These are phyloP conservation scores for Xiphophorus couchianus DNA, from an alignment of 2,113 vertebrate genomes.

Conservation along the genomic window DNA sequence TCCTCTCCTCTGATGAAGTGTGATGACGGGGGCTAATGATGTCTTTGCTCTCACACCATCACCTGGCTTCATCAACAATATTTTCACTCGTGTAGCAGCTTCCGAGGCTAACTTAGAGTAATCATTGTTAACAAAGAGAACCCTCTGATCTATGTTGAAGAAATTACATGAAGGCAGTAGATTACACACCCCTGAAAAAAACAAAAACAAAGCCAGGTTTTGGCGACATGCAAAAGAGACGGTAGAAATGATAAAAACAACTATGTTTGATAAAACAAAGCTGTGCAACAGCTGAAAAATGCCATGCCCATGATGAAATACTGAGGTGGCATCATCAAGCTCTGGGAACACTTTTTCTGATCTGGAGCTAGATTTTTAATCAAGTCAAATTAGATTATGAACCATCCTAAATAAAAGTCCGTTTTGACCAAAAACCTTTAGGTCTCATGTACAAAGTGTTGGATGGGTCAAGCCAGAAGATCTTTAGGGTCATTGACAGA, in stretches of 20 bases:
- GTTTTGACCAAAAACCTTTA: neutral
- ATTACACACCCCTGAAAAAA: no score
- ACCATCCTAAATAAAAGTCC: neutral
- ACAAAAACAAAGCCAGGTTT: neutral
- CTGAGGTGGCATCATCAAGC: neutral
- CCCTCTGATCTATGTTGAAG: neutral
- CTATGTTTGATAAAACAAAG: neutral
- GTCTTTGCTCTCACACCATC: conserved; percentile 67
- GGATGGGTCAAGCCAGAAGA: neutral
- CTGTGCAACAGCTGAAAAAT: neutral
- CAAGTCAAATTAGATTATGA: neutral
- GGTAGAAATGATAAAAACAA: neutral
- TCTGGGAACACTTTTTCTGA: neutral
- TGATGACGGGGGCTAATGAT: conserved; percentile 73
- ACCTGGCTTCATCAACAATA: conserved; percentile 60
- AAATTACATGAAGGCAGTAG: no score
- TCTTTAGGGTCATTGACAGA: no score
- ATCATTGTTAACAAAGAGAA: conserved; percentile 3
- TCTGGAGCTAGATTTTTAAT: neutral
- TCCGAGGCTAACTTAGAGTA: conserved; percentile 2
- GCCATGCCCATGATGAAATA: neutral
- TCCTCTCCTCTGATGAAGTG: conserved; percentile 68
- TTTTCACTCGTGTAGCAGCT: conserved; percentile 25
- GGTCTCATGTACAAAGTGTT: neutral
- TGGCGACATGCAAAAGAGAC: neutral